Evolutionary conservation across 2,113 vertebrate species (phyloP).

Genomic region (Choloepus hoffmanni): DNA sequence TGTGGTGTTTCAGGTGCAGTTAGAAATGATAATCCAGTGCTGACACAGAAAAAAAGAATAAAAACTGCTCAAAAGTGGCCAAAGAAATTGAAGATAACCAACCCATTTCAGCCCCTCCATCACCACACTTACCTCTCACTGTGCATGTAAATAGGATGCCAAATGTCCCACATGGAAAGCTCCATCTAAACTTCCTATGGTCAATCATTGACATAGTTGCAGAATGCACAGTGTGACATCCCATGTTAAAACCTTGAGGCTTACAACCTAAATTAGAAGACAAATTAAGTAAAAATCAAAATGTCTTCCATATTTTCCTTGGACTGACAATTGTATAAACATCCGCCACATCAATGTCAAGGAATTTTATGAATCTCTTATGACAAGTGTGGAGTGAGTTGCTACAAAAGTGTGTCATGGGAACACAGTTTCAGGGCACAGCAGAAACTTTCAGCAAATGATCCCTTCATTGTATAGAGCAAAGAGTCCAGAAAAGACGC

Average conservation of each 20-base stretch:
- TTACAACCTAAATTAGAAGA: background rate
- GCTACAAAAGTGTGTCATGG: no score
- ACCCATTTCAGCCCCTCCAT: background rate
- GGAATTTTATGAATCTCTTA: background rate
- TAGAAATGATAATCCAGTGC: slow-evolving; percentile 74
- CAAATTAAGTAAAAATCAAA: background rate
- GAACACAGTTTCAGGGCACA: background rate
- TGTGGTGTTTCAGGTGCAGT: slow-evolving; percentile 57
- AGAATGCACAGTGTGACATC: background rate
- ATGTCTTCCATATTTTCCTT: background rate
- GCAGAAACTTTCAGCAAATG: no score
- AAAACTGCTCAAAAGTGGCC: slow-evolving; percentile 66
- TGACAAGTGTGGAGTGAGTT: no score
- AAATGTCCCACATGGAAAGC: background rate
- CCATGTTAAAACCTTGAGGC: background rate
- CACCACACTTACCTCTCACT: background rate
- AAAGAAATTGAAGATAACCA: slow-evolving; percentile 72
- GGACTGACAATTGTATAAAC: background rate
- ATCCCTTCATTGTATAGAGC: no score
- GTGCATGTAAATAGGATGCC: background rate
- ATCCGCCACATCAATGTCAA: background rate
- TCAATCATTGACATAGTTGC: background rate
- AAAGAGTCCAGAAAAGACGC: no score
- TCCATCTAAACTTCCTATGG: background rate
- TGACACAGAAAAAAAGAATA: slow-evolving; percentile 71